Evolutionary conservation across 64 coral and sea anemone genomes (phyloP).

Genomic region (Porites australiensis): DNA sequence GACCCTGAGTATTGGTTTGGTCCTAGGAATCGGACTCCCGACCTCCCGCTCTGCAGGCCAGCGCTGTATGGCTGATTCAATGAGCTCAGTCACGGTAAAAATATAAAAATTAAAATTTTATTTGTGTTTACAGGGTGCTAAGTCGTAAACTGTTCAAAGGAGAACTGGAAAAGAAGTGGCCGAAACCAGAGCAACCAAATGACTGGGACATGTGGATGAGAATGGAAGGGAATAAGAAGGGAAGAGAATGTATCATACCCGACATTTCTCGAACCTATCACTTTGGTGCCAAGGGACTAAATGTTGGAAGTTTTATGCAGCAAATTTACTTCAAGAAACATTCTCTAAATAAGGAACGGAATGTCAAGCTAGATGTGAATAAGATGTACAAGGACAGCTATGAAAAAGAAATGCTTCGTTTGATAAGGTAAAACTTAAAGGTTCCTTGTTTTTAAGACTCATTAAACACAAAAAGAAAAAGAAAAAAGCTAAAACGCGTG

Average conservation of each 20-base stretch:
- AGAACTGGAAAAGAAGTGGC: slow-evolving; percentile 92
- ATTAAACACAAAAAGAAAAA: too few relatives aligned
- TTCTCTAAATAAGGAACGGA: slow-evolving; percentile 73
- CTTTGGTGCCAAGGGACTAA: slow-evolving; percentile 91
- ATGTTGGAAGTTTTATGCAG: slow-evolving; percentile 88
- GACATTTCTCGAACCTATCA: slow-evolving; percentile 97
- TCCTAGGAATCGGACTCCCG: too few relatives aligned
- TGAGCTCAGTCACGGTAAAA: too few relatives aligned
- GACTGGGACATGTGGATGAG: slow-evolving; percentile 99
- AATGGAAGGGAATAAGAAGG: slow-evolving; percentile 68
- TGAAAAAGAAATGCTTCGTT: slow-evolving; percentile 77
- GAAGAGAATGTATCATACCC: slow-evolving; percentile 91
- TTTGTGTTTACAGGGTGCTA: slow-evolving; percentile 71
- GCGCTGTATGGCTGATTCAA: too few relatives aligned
- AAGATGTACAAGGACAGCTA: slow-evolving; percentile 88
- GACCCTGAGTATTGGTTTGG: too few relatives aligned
- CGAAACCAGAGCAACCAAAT: slow-evolving; percentile 77
- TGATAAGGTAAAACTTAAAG: slow-evolving; percentile 61
- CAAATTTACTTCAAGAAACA: slow-evolving; percentile 84
- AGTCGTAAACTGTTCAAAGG: slow-evolving; percentile 87
- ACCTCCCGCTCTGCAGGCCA: too few relatives aligned
- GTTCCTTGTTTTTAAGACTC: too few relatives aligned
- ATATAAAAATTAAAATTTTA: not conserved
- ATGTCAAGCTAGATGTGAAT: slow-evolving; percentile 71
- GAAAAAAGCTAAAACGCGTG: too few relatives aligned